phyloP scores from a whole-genome alignment of 2,797 vertebrate species.

The Falco berigora region DNA sequence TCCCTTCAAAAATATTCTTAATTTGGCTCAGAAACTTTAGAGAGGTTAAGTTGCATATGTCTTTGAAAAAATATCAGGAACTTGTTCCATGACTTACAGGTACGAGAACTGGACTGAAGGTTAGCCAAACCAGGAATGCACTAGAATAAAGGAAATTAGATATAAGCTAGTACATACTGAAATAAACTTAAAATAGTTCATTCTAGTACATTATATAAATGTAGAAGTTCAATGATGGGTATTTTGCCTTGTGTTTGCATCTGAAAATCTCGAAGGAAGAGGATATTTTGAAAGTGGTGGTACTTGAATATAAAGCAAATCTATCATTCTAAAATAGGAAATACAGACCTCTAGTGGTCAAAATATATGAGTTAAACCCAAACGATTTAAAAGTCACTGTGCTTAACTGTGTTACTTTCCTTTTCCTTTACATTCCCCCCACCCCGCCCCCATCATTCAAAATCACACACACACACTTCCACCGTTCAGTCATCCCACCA shows the following conservation, averaged over 20 bases:
- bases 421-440: background rate
- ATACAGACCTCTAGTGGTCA: constrained; percentile 74
- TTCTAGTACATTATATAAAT: background rate
- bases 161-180: background rate
- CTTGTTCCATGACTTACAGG: background rate
- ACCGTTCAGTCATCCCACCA: background rate
- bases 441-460: background rate
- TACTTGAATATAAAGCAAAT: background rate
- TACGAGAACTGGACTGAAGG: background rate
- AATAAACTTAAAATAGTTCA: background rate
- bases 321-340: constrained; percentile 41
- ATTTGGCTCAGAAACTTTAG: background rate
- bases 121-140: background rate
- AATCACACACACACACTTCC: background rate
- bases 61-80: background rate
- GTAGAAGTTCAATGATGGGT: background rate
- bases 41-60: background rate
- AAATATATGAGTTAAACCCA: background rate
- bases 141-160: background rate
- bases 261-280: background rate
- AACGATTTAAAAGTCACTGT: background rate
- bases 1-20: background rate
- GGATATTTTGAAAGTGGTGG: background rate
- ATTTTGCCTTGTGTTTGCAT: background rate
- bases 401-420: background rate